Conservation (phyloP, 2,113 vertebrate species). For the Pipra filicauda region DNA sequence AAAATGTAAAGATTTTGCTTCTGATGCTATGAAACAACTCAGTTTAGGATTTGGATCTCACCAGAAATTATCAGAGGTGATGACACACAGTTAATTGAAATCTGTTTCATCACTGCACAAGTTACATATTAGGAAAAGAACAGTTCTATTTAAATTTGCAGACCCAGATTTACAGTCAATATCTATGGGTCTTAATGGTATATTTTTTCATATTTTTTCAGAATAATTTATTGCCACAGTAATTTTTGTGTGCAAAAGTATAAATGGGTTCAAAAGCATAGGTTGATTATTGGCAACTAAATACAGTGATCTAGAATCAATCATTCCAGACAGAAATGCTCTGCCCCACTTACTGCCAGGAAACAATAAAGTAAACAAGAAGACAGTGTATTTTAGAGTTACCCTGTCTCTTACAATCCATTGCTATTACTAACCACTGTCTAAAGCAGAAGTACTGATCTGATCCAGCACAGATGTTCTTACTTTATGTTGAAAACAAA, state of each 20-base stretch:
- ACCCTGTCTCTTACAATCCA: neutral
- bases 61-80: neutral
- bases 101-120: neutral
- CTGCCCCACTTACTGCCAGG: neutral
- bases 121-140: neutral
- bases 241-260: neutral
- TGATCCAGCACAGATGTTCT: neutral
- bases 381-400: neutral
- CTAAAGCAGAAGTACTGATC: neutral
- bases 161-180: neutral
- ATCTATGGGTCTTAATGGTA: neutral
- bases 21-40: neutral
- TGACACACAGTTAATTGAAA: neutral
- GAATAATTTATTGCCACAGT: neutral
- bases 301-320: neutral
- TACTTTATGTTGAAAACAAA: neutral
- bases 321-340: neutral
- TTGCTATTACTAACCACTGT: neutral
- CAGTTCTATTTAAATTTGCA: neutral
- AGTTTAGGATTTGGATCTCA: neutral
- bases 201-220: neutral
- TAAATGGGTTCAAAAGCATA: neutral
- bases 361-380: neutral
- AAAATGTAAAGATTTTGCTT: neutral
- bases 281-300: neutral